Percentiles rank a stretch among this genome's conserved stretches.
These are phyloP conservation scores for Lordiphosa collinella DNA, from an alignment of 1,140 invertebrate genomes.

Conservation along the genomic window DNA sequence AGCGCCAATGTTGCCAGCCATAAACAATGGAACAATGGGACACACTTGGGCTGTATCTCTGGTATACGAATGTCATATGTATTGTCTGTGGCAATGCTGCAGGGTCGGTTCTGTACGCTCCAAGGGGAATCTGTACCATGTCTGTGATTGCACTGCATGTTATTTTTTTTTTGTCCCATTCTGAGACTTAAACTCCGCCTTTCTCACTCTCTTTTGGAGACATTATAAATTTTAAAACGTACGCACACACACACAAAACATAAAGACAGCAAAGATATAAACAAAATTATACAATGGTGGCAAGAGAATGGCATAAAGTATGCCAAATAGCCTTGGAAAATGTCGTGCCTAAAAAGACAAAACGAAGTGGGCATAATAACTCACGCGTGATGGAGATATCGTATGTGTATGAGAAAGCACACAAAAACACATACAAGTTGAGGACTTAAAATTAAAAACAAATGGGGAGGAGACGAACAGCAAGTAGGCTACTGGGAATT, in stretches of 20 bases:
- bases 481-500: too few species aligned
- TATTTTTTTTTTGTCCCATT: slow-evolving; percentile 28
- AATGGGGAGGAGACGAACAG: too few species aligned
- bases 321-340: slow-evolving; percentile 73
- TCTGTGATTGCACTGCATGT: slow-evolving; percentile 76
- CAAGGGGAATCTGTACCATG: slow-evolving; percentile 56
- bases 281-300: slow-evolving; percentile 53
- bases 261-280: slow-evolving; percentile 36
- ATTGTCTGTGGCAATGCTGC: slow-evolving; percentile 26
- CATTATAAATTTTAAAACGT: slow-evolving; percentile 78
- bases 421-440: too few species aligned
- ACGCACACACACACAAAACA: slow-evolving; percentile 27
- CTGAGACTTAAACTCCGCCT: too few species aligned
- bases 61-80: slow-evolving; percentile 22
- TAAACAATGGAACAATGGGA: slow-evolving; percentile 62
- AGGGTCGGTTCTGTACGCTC: slow-evolving; percentile 7
- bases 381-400: slow-evolving; percentile 67
- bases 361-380: slow-evolving; percentile 72
- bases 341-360: slow-evolving; percentile 70
- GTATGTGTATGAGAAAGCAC: background rate
- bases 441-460: slow-evolving; percentile 11
- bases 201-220: slow-evolving; percentile 29
- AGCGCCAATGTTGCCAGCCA: slow-evolving; percentile 55
- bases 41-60: slow-evolving; percentile 10
- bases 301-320: slow-evolving; percentile 40